Conservation (phyloP, 2,797 vertebrate genomes). For the Pangasius krempfi region DNA sequence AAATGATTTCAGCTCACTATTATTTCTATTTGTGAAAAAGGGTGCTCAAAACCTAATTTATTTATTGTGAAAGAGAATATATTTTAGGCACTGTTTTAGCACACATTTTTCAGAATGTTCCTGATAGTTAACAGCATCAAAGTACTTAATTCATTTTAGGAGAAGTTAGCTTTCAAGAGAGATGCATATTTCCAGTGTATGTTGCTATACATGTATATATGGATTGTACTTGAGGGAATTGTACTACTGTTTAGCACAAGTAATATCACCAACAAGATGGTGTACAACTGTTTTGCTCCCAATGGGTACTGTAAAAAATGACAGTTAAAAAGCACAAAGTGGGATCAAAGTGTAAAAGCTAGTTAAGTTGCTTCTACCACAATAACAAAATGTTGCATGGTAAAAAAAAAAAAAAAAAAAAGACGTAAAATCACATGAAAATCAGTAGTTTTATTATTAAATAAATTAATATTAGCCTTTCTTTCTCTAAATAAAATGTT, state of each 20-base stretch:
- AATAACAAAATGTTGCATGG: constrained; percentile 35
- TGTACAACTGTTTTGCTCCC: constrained; percentile 25
- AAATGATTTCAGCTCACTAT: constrained; percentile 27
- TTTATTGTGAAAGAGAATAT: neutral
- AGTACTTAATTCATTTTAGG: constrained; percentile 34
- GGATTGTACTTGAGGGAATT: constrained; percentile 38
- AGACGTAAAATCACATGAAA: constrained; percentile 72
- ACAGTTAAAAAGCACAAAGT: constrained; percentile 1
- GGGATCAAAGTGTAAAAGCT: constrained; percentile 37
- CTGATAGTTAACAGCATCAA: neutral
- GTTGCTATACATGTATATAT: constrained; percentile 43
- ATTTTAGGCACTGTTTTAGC: constrained; percentile 10
- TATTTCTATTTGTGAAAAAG: constrained; percentile 16
- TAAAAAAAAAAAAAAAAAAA: neutral
- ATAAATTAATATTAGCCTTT: constrained; percentile 95
- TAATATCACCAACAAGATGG: constrained; percentile 37
- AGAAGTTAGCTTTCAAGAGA: constrained; percentile 43
- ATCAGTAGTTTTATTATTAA: constrained; percentile 88
- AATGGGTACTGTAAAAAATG: constrained; percentile 20
- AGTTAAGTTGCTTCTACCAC: constrained; percentile 47
- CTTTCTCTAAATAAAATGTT: constrained; percentile 82
- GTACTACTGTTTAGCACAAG: neutral
- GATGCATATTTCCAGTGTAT: constrained; percentile 70
- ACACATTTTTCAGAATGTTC: constrained; percentile 2
- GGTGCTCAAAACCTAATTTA: neutral